Conservation (phyloP, 2,888 invertebrate species). For the Stenolophus ochropezus region DNA sequence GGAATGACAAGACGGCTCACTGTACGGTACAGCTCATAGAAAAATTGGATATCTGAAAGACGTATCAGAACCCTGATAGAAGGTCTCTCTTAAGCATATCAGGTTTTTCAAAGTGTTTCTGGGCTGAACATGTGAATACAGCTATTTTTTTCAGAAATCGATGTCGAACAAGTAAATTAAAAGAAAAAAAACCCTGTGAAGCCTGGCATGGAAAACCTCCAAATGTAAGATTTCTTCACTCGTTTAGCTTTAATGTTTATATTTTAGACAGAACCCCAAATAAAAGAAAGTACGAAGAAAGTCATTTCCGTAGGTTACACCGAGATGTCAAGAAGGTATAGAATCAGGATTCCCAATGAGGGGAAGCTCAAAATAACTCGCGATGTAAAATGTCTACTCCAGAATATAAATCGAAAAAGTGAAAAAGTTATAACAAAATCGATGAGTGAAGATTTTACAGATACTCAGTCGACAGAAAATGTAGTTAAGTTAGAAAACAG, state of each 20-base stretch:
- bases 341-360: constrained; percentile 52
- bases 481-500: too few species aligned
- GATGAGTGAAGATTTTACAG: neutral
- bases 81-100: constrained; percentile 65
- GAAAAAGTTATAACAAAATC: neutral
- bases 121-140: constrained; percentile 66
- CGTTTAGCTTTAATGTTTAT: constrained; percentile 63
- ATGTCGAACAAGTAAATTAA: constrained; percentile 61
- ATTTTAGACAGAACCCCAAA: neutral
- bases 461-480: too few species aligned
- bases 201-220: constrained; percentile 59
- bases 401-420: neutral
- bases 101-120: constrained; percentile 62
- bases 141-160: constrained; percentile 66
- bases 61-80: constrained; percentile 66
- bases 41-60: constrained; percentile 68
- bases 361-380: constrained; percentile 43
- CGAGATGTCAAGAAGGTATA: constrained; percentile 53
- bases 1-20: constrained; percentile 63
- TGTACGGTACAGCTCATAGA: constrained; percentile 65
- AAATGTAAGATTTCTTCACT: constrained; percentile 58
- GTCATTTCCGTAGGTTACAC: constrained; percentile 57
- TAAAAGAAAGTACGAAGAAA: constrained; percentile 7
- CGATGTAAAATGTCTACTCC: neutral
- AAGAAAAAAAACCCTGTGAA: constrained; percentile 62